Percentiles rank a stretch among this genome's conserved stretches.
phyloP scores from a whole-genome alignment of 2,888 invertebrate genomes.

The Diplazon laetatorius region DNA sequence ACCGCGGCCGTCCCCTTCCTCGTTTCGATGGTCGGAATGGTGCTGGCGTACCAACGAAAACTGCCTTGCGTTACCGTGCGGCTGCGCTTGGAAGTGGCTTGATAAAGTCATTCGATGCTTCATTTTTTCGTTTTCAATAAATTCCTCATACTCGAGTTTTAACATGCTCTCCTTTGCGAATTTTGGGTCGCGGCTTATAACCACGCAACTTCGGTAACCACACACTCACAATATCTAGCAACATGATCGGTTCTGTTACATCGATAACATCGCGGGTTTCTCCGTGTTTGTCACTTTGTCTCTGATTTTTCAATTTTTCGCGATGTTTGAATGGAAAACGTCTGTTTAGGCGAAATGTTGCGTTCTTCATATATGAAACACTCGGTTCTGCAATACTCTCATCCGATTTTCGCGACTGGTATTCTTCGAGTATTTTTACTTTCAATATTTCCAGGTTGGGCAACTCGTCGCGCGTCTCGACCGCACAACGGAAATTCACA shows the following conservation, averaged over 20 bases:
- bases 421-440: conserved; percentile 52
- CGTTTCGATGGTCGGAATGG: conserved; percentile 20
- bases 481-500: conserved; percentile 59
- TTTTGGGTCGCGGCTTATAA: conserved; percentile 3
- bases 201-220: too few species aligned
- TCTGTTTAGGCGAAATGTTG: not conserved
- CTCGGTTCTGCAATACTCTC: not conserved
- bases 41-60: not conserved
- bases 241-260: not conserved
- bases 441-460: conserved; percentile 43
- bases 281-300: not conserved
- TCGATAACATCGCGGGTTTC: conserved; percentile 3
- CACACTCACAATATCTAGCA: not conserved
- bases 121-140: conserved; percentile 21
- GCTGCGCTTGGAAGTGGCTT: too few species aligned
- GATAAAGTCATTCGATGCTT: not conserved
- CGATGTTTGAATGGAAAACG: not conserved
- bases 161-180: conserved; percentile 5
- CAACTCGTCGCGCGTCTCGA: conserved; percentile 53
- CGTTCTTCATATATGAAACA: not conserved
- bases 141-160: conserved; percentile 33
- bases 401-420: not conserved
- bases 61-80: conserved; percentile 2
- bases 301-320: not conserved
- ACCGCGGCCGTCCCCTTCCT: conserved; percentile 43